These are phyloP conservation scores for Neogobius melanostomus DNA, from an alignment of 2,113 vertebrate genomes.

Conservation along the genomic window DNA sequence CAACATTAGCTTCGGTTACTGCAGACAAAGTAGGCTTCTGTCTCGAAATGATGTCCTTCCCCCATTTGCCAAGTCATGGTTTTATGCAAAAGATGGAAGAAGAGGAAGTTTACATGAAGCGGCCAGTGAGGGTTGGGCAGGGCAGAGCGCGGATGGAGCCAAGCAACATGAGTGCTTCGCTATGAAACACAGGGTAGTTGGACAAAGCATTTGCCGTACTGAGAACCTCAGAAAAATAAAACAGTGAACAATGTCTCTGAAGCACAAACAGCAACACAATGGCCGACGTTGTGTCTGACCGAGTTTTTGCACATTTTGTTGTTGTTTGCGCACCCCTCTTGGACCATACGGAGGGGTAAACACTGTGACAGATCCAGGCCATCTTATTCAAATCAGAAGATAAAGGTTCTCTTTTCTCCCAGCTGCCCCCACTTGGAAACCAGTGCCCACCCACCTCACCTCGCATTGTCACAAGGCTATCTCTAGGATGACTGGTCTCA, in stretches of 20 bases:
- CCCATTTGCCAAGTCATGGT: constrained; percentile 37
- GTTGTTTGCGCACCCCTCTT: constrained; percentile 81
- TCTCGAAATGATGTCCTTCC: constrained; percentile 27
- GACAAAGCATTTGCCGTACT: constrained; percentile 14
- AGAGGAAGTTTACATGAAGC: constrained; percentile 60
- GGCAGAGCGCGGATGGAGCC: constrained; percentile 57
- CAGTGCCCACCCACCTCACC: constrained; percentile 74
- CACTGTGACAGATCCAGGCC: constrained; percentile 97
- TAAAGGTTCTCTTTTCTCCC: constrained; percentile 88
- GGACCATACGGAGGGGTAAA: constrained; percentile 88
- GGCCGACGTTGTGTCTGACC: constrained; percentile 57
- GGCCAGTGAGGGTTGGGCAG: constrained; percentile 50
- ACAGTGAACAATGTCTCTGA: constrained; percentile 60
- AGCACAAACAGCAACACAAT: constrained; percentile 79
- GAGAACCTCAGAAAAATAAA: constrained; percentile 51
- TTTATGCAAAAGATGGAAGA: constrained; percentile 67
- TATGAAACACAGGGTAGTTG: constrained; percentile 52
- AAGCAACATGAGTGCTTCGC: constrained; percentile 57
- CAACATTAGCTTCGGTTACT: constrained; percentile 26
- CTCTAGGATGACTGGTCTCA: background rate
- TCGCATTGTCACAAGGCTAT: constrained; percentile 60
- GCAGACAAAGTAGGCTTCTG: constrained; percentile 23
- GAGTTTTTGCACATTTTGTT: constrained; percentile 48
- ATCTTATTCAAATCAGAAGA: constrained; percentile 98
- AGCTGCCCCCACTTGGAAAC: constrained; percentile 86